phyloP scores from a whole-genome alignment of 2,888 invertebrate species.

The Sinodicranocentrus sp. region DNA sequence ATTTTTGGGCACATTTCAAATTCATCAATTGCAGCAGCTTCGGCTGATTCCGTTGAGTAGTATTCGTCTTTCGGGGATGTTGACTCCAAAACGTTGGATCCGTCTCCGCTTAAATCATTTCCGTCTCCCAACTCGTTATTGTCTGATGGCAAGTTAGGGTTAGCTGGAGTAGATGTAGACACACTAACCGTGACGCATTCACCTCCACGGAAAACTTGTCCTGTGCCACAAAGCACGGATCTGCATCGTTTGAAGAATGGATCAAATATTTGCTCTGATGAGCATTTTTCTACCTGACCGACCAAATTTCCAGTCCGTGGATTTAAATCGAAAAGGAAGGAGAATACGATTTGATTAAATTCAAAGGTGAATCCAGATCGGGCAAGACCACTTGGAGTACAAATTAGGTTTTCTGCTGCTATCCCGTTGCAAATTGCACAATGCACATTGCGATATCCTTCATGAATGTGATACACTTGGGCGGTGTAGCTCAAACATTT shows the following conservation, averaged over 20 bases:
- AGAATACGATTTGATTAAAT: slow-evolving; percentile 78
- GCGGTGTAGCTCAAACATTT: slow-evolving; percentile 79
- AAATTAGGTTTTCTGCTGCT: slow-evolving; percentile 77
- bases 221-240: slow-evolving; percentile 78
- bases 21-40: slow-evolving; percentile 57
- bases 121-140: slow-evolving; percentile 71
- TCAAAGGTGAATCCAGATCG: slow-evolving; percentile 77
- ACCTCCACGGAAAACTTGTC: slow-evolving; percentile 77
- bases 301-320: slow-evolving; percentile 76
- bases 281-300: slow-evolving; percentile 77
- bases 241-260: slow-evolving; percentile 79
- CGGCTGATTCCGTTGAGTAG: slow-evolving; percentile 55
- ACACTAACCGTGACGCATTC: slow-evolving; percentile 76
- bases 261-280: slow-evolving; percentile 79
- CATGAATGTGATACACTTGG: slow-evolving; percentile 78
- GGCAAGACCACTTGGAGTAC: slow-evolving; percentile 75
- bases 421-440: slow-evolving; percentile 80
- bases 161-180: slow-evolving; percentile 66
- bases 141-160: slow-evolving; percentile 66
- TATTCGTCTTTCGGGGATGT: slow-evolving; percentile 66
- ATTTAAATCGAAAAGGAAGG: slow-evolving; percentile 79
- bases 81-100: slow-evolving; percentile 71
- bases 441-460: slow-evolving; percentile 79
- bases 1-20: slow-evolving; percentile 78
- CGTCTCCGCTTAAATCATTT: slow-evolving; percentile 64